Conservation (phyloP, 2,888 invertebrate species). For the Megaustenia siamemsis region DNA sequence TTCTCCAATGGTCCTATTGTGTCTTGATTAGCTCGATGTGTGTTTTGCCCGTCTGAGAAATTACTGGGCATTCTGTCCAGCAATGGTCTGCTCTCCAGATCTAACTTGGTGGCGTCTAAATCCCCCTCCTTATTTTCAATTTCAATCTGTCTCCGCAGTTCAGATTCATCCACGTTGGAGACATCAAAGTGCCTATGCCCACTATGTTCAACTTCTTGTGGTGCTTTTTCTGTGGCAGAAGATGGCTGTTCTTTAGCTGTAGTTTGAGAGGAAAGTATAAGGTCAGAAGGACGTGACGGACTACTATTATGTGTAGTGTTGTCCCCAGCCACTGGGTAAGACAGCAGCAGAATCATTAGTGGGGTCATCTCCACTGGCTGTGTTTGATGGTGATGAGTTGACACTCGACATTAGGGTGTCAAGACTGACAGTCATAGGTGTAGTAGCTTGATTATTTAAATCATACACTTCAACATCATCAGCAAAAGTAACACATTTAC, state of each 20-base stretch:
- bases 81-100: constrained; percentile 19
- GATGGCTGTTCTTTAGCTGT: neutral
- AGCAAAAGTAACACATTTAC: constrained; percentile 41
- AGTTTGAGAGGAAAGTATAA: neutral
- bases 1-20: constrained; percentile 51
- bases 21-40: constrained; percentile 41
- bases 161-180: constrained; percentile 38
- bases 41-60: constrained; percentile 39
- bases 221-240: neutral
- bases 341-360: constrained; percentile 23
- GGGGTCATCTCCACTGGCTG: neutral
- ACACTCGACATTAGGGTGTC: neutral
- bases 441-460: constrained; percentile 7
- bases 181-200: constrained; percentile 41
- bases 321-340: constrained; percentile 11
- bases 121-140: constrained; percentile 18
- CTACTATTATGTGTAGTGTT: neutral
- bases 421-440: constrained; percentile 20
- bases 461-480: constrained; percentile 37
- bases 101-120: neutral
- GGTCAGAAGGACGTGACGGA: constrained; percentile 11
- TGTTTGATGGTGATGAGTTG: neutral
- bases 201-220: constrained; percentile 23
- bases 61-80: constrained; percentile 26
- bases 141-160: constrained; percentile 26